Percentiles rank a stretch among this genome's conserved stretches.
These are phyloP conservation scores for Catalaphyllia jardinei DNA, from an alignment of 64 coral and sea anemone genomes.

Conservation along the genomic window DNA sequence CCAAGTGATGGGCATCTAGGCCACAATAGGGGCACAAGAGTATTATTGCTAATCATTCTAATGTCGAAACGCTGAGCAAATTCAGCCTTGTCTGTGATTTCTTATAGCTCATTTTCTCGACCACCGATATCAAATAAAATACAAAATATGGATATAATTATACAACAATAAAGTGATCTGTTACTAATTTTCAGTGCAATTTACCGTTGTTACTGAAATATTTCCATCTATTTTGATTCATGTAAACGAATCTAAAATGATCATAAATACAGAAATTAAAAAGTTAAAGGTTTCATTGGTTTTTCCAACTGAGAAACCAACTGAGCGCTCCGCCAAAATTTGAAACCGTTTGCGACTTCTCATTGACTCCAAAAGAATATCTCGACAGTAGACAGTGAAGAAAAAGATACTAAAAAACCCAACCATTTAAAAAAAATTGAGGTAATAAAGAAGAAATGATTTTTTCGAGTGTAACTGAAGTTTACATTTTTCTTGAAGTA, in stretches of 20 bases:
- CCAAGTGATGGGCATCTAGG: too few relatives aligned
- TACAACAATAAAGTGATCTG: not conserved
- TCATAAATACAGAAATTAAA: not conserved
- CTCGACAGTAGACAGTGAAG: not conserved
- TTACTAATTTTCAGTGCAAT: not conserved
- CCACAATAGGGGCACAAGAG: too few relatives aligned
- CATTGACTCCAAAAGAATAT: not conserved
- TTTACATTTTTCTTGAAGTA: slow-evolving; percentile 17
- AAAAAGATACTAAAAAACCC: not conserved
- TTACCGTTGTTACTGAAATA: not conserved
- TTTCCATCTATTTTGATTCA: not conserved
- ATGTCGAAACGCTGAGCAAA: not conserved
- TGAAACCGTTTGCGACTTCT: not conserved
- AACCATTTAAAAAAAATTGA: not conserved
- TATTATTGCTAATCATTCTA: not conserved
- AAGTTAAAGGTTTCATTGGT: too few relatives aligned
- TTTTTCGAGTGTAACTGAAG: not conserved
- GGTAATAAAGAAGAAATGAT: not conserved
- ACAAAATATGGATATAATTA: not conserved
- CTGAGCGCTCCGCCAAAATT: not conserved
- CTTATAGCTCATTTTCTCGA: not conserved
- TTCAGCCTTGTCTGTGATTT: not conserved
- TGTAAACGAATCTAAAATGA: not conserved
- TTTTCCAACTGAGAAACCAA: too few relatives aligned
- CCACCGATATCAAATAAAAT: not conserved